These are phyloP conservation scores for Ceryle rudis DNA, from an alignment of 2,797 vertebrate species.

Conservation along the genomic window DNA sequence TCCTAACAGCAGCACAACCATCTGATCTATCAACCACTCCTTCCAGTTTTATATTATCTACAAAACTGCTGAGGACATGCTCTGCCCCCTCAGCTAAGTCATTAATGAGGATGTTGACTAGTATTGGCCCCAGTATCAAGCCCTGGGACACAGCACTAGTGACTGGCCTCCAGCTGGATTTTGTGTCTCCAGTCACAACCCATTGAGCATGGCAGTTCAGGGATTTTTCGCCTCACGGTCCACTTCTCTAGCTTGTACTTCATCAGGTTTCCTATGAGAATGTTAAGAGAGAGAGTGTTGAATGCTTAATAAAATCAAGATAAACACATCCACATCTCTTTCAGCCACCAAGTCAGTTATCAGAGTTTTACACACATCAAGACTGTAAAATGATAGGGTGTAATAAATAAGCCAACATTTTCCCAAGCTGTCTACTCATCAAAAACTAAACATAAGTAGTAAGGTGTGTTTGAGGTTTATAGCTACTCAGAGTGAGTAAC, in stretches of 20 bases:
- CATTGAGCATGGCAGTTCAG: not conserved
- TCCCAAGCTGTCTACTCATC: not conserved
- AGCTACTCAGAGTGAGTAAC: not conserved
- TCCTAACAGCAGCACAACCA: not conserved
- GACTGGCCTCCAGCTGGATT: not conserved
- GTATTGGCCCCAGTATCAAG: no score
- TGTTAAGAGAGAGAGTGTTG: accelerated
- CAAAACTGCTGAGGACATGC: not conserved
- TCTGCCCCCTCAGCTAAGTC: not conserved
- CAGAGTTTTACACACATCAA: not conserved
- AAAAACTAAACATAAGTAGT: not conserved
- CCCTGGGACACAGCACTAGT: not conserved
- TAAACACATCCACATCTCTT: not conserved
- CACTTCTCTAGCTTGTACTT: not conserved
- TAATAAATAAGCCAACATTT: not conserved
- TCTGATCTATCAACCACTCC: not conserved
- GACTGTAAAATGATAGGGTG: not conserved
- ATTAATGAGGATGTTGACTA: not conserved
- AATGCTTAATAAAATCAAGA: not conserved
- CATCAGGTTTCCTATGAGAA: not conserved
- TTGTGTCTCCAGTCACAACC: not conserved
- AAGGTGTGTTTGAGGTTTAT: not conserved
- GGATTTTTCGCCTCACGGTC: not conserved
- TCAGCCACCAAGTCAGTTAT: not conserved
- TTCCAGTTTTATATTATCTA: not conserved